These are phyloP conservation scores for Lepidocyrtoides sp. DNA, from an alignment of 2,888 invertebrate species.

Conservation along the genomic window DNA sequence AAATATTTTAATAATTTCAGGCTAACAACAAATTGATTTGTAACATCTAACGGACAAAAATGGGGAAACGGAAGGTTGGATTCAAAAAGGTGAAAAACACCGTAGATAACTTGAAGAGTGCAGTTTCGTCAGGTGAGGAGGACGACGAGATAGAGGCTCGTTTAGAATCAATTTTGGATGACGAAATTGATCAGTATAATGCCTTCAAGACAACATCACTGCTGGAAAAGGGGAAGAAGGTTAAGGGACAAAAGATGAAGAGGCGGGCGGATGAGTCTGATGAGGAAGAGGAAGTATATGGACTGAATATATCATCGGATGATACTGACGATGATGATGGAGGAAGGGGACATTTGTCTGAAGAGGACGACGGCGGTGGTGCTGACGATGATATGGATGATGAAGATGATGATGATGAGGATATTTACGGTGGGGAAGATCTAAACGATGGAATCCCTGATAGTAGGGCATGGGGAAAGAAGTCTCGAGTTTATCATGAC, in stretches of 20 bases:
- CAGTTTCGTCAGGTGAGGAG: constrained; percentile 82
- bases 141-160: constrained; percentile 78
- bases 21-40: too few relatives aligned
- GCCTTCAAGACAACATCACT: constrained; percentile 77
- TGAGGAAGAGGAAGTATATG: constrained; percentile 81
- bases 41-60: constrained; percentile 8
- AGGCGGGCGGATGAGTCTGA: constrained; percentile 69
- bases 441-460: constrained; percentile 91
- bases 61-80: constrained; percentile 79
- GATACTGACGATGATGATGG: constrained; percentile 72
- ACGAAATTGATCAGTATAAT: constrained; percentile 85
- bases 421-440: constrained; percentile 93
- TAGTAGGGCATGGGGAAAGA: constrained; percentile 95
- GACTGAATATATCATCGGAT: constrained; percentile 72
- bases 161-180: constrained; percentile 83
- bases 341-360: constrained; percentile 3
- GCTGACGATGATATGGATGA: constrained; percentile 69
- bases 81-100: constrained; percentile 78
- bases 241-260: constrained; percentile 39
- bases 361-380: constrained; percentile 80
- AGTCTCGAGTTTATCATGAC: constrained; percentile 92
- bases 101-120: constrained; percentile 77
- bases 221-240: constrained; percentile 76
- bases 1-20: too few relatives aligned
- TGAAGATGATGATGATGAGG: constrained; percentile 86